These are phyloP conservation scores for Parazoanthus swiftii DNA, from an alignment of 92 coral and sea anemone genomes.

Conservation along the genomic window DNA sequence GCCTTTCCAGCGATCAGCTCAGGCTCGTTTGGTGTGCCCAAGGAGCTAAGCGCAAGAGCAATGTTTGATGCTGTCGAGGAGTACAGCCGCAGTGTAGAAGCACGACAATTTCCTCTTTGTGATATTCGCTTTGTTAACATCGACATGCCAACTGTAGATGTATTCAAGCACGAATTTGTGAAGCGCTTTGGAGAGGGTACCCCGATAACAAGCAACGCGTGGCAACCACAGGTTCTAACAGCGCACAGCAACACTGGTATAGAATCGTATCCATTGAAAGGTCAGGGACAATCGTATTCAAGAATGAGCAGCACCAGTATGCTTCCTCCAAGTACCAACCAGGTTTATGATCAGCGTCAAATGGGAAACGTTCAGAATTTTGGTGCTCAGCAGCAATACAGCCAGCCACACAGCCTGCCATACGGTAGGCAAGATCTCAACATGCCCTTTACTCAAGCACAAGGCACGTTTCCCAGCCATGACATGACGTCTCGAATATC, in stretches of 20 bases:
- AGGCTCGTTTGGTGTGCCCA: conserved; percentile 57
- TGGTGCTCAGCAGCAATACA: neutral
- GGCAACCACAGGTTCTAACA: neutral
- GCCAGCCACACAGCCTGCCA: neutral
- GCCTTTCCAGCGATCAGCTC: conserved; percentile 92
- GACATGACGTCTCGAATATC: neutral
- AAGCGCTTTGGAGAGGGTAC: conserved; percentile 46
- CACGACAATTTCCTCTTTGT: neutral
- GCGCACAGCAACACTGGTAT: neutral
- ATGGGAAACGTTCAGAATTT: neutral
- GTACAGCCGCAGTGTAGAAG: conserved; percentile 21
- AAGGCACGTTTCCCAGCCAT: neutral
- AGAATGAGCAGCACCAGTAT: neutral
- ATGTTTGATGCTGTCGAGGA: conserved; percentile 70
- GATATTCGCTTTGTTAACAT: conserved; percentile 77
- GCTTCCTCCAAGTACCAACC: neutral
- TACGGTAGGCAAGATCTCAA: neutral
- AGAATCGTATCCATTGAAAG: neutral
- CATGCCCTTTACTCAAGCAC: too few species aligned
- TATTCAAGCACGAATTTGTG: conserved; percentile 62
- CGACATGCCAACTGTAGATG: conserved; percentile 56
- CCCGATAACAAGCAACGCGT: neutral
- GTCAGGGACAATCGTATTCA: neutral
- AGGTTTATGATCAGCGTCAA: conserved; percentile 2
- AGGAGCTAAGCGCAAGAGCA: conserved; percentile 61